phyloP scores from a whole-genome alignment of 2,113 vertebrate genomes.

The Toxotes jaculatrix region DNA sequence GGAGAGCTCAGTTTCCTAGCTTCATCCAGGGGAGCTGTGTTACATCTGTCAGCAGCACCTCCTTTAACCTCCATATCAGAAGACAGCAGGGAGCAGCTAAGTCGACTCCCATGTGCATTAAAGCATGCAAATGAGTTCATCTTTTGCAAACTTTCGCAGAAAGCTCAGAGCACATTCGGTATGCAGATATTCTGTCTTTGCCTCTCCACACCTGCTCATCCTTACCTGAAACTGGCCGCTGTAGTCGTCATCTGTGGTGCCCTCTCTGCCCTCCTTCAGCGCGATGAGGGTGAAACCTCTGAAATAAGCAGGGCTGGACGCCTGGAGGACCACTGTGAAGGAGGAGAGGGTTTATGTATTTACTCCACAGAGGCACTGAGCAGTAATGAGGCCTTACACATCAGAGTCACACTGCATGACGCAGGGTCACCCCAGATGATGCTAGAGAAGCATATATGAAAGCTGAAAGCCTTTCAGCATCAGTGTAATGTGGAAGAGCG shows the following conservation, averaged over 20 bases:
- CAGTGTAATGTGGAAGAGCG: constrained; percentile 21
- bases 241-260: constrained; percentile 91
- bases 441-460: background rate
- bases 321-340: constrained; percentile 89
- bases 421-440: background rate
- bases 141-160: constrained; percentile 1
- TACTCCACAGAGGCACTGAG: constrained; percentile 12
- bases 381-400: background rate
- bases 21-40: constrained; percentile 25
- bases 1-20: constrained; percentile 12
- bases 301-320: constrained; percentile 93
- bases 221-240: constrained; percentile 95
- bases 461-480: constrained; percentile 14
- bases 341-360: constrained; percentile 1
- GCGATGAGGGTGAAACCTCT: constrained; percentile 95
- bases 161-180: background rate
- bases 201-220: background rate
- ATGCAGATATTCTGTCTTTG: background rate
- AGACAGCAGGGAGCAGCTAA: constrained; percentile 31
- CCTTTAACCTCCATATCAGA: constrained; percentile 50
- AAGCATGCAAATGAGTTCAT: constrained; percentile 49
- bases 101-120: constrained; percentile 21
- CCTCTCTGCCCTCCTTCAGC: constrained; percentile 93
- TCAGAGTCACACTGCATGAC: background rate
- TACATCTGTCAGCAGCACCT: constrained; percentile 44